Conservation (phyloP, 2,113 vertebrate genomes). For the Gila orcuttii region DNA sequence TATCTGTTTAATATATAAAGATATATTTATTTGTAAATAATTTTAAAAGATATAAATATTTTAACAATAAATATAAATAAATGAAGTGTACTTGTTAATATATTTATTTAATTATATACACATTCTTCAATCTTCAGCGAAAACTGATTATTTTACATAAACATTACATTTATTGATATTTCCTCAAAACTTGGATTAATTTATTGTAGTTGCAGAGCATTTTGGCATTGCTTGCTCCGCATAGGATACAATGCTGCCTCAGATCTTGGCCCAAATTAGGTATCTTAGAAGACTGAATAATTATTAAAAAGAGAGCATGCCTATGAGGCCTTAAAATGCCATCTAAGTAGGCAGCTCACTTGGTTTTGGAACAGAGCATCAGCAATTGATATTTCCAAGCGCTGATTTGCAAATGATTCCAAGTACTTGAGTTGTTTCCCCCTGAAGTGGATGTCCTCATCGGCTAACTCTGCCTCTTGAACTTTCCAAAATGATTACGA, state of each 20-base stretch:
- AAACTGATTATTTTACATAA: not conserved
- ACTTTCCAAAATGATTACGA: conserved; percentile 61
- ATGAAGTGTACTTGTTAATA: not conserved
- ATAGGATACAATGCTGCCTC: not conserved
- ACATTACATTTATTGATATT: not conserved
- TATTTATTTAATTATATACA: not conserved
- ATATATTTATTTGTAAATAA: too few species aligned
- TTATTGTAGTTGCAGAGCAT: not conserved
- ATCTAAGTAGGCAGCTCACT: not conserved
- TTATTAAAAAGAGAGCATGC: not conserved
- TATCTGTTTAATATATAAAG: too few species aligned
- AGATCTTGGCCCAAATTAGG: not conserved
- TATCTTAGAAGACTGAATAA: not conserved
- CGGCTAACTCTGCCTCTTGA: conserved; percentile 53
- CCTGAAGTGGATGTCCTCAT: conserved; percentile 44
- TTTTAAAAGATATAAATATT: too few species aligned
- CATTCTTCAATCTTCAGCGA: not conserved
- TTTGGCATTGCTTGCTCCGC: not conserved
- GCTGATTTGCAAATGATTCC: conserved; percentile 43
- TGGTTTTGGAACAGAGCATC: not conserved
- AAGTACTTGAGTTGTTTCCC: conserved; percentile 48
- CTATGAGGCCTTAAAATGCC: not conserved
- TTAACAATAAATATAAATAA: not conserved
- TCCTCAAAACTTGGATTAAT: not conserved
- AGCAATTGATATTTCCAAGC: not conserved